These are phyloP conservation scores for Lytechinus pictus DNA, from an alignment of 35 echinoderm and acorn worm genomes.

Conservation along the genomic window DNA sequence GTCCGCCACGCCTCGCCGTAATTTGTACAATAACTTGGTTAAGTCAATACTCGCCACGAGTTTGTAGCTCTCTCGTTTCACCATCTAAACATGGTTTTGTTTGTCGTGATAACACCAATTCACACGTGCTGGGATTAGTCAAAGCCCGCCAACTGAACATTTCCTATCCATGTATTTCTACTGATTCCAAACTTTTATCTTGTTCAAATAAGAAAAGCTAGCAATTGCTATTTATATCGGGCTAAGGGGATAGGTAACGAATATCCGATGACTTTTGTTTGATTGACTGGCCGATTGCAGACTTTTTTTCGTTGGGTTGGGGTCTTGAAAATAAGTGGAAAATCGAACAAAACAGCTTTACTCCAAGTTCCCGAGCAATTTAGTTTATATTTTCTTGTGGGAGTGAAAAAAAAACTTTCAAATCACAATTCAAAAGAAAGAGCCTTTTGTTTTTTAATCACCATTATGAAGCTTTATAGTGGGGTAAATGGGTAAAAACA, in stretches of 20 bases:
- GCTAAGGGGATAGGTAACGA: not conserved
- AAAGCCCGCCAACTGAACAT: constrained; percentile 38
- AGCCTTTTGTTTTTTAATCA: no score
- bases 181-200: constrained; percentile 23
- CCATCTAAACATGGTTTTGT: constrained; percentile 42
- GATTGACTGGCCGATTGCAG: not conserved
- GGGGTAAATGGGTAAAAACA: no score
- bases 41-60: constrained; percentile 51
- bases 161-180: constrained; percentile 16
- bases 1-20: constrained; percentile 20
- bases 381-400: no score
- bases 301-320: not conserved
- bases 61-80: constrained; percentile 44
- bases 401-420: no score
- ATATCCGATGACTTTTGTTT: constrained; percentile 6
- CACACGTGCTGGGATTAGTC: constrained; percentile 44
- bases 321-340: not conserved
- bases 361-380: no score
- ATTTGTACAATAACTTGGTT: constrained; percentile 48
- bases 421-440: no score
- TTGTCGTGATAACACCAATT: constrained; percentile 56
- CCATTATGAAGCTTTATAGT: no score
- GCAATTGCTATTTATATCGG: constrained; percentile 12
- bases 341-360: no score
- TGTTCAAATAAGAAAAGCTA: constrained; percentile 10